Evolutionary conservation across 2,888 invertebrate genomes (phyloP).

Genomic region (Drosophila cracens): DNA sequence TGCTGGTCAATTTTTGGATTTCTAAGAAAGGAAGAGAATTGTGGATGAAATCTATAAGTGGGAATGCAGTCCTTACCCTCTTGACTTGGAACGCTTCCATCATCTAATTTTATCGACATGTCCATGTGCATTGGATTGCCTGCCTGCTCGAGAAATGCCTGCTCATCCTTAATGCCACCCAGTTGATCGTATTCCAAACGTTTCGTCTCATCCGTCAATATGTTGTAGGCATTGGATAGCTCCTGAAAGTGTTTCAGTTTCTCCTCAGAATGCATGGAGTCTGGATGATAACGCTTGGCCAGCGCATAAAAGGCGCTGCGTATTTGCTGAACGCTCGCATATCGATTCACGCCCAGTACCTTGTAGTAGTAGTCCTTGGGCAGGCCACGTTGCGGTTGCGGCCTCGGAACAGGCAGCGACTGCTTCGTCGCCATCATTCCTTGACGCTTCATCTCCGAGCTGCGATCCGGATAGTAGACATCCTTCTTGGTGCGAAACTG

Average conservation of each 20-base stretch:
- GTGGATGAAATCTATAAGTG: neutral
- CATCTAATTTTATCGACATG: conserved; percentile 27
- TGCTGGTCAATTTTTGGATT: conserved; percentile 54
- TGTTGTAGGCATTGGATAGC: conserved; percentile 99
- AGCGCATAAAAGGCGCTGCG: conserved; percentile 82
- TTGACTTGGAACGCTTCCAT: conserved; percentile 14
- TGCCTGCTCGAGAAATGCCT: conserved; percentile 71
- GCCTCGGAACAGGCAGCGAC: conserved; percentile 14
- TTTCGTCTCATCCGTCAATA: conserved; percentile 92
- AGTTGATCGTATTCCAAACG: conserved; percentile 87
- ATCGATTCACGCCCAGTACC: conserved; percentile 75
- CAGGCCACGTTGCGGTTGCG: conserved; percentile 45
- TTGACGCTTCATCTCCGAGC: conserved; percentile 66
- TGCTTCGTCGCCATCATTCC: neutral
- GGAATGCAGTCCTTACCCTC: conserved; percentile 53
- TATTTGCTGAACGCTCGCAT: conserved; percentile 78
- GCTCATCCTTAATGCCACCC: conserved; percentile 73
- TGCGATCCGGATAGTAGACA: conserved; percentile 79
- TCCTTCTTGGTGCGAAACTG: conserved; percentile 75
- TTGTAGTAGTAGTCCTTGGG: conserved; percentile 82
- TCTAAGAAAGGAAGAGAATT: conserved; percentile 43
- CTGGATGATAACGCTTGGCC: conserved; percentile 84
- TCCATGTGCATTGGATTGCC: conserved; percentile 64
- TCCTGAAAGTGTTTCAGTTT: conserved; percentile 88
- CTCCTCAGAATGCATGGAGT: conserved; percentile 70